Conservation (phyloP, 35 echinoderm and acorn worm species). For the Ophiothrix spiculata region DNA sequence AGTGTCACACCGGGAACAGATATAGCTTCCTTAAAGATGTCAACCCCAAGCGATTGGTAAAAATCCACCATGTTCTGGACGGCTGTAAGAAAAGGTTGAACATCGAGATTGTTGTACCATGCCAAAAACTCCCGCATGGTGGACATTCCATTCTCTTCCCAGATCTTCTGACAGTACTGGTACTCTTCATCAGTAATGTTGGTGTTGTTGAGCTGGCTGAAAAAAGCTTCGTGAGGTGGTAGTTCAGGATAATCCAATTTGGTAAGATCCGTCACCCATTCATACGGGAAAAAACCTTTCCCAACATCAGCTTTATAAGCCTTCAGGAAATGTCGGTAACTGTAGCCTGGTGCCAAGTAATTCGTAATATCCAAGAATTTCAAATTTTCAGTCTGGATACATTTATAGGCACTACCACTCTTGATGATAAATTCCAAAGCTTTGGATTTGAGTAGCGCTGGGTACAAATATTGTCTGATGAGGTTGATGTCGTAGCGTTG, state of each 20-base stretch:
- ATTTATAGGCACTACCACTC: background rate
- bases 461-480: background rate
- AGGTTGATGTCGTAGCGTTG: background rate
- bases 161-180: slow-evolving; percentile 16
- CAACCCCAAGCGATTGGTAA: slow-evolving; percentile 1
- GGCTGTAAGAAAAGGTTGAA: slow-evolving; percentile 29
- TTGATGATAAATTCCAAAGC: background rate
- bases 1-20: slow-evolving; percentile 49
- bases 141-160: background rate
- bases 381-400: background rate
- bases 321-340: slow-evolving; percentile 2
- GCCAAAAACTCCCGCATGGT: slow-evolving; percentile 27
- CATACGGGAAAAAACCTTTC: slow-evolving; percentile 30
- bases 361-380: background rate
- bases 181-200: slow-evolving; percentile 4
- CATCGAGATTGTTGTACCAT: slow-evolving; percentile 62
- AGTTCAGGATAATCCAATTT: slow-evolving; percentile 16
- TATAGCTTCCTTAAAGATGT: slow-evolving; percentile 34
- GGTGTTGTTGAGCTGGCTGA: background rate
- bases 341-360: background rate
- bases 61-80: slow-evolving; percentile 41
- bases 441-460: background rate
- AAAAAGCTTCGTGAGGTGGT: slow-evolving; percentile 17
- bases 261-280: background rate
- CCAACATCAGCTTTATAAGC: background rate